A percentile compares a stretch with the other conserved stretches of the same genome.
phyloP scores from a whole-genome alignment of 1,140 invertebrate genomes.

The Drosophila mojavensis region DNA sequence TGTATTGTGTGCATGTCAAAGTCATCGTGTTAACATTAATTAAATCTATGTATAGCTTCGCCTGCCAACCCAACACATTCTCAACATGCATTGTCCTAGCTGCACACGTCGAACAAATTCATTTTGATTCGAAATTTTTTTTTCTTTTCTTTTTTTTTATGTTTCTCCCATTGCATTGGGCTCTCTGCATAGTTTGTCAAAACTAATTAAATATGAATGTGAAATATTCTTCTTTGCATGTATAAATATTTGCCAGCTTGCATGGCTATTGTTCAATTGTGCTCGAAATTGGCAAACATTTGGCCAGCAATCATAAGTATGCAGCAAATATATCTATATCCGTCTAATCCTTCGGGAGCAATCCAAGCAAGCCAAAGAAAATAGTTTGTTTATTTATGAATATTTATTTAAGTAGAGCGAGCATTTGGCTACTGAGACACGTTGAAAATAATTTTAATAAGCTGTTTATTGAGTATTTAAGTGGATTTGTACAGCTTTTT shows the following conservation, averaged over 20 bases:
- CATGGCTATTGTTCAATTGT: constrained; percentile 34
- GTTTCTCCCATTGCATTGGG: background rate
- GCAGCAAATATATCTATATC: constrained; percentile 8
- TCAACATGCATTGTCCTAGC: constrained; percentile 10
- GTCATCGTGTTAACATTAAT: constrained; percentile 81
- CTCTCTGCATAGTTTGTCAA: constrained; percentile 14
- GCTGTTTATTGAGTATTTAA: background rate
- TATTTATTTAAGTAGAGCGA: background rate
- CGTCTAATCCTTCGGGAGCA: background rate
- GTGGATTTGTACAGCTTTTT: no score
- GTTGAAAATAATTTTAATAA: background rate
- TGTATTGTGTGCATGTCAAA: constrained; percentile 78
- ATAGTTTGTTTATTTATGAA: background rate
- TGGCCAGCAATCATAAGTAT: background rate
- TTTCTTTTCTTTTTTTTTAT: constrained; percentile 38
- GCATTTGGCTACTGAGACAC: no score
- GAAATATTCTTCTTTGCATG: constrained; percentile 12
- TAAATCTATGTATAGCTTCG: constrained; percentile 68
- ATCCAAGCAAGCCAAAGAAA: background rate
- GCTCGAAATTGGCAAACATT: constrained; percentile 21
- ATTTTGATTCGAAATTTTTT: constrained; percentile 44
- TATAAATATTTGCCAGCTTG: constrained; percentile 27
- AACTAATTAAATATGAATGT: constrained; percentile 46
- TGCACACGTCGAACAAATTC: constrained; percentile 38
- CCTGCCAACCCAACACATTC: constrained; percentile 43